Evolutionary conservation across 2,113 vertebrate species (phyloP).

Genomic region (Noturus placidus): DNA sequence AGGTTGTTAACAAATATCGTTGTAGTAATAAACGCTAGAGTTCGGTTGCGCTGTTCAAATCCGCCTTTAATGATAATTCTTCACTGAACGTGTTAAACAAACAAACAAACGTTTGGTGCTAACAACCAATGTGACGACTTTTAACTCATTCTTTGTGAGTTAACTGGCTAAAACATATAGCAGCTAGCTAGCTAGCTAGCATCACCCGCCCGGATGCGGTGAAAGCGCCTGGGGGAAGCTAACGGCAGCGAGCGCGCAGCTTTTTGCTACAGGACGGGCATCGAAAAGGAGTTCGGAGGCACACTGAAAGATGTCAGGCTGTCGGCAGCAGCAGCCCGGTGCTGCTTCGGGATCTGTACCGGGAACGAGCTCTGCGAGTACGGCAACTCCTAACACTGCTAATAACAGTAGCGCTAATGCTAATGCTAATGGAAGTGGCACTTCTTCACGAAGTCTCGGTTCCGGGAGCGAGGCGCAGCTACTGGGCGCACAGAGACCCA

Average conservation of each 20-base stretch:
- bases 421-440: conserved; percentile 64
- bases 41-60: neutral
- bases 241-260: conserved; percentile 20
- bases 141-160: conserved; percentile 1
- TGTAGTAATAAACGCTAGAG: neutral
- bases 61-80: neutral
- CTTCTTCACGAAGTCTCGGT: conserved; percentile 66
- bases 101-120: neutral
- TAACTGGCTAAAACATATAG: conserved; percentile 14
- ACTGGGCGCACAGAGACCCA: conserved; percentile 61
- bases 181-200: conserved; percentile 41
- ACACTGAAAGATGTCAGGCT: conserved; percentile 71
- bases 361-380: conserved; percentile 70
- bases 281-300: conserved; percentile 56
- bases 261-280: conserved; percentile 52
- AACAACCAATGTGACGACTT: neutral
- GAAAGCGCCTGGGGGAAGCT: conserved; percentile 45
- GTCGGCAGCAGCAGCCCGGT: conserved; percentile 64
- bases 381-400: conserved; percentile 60
- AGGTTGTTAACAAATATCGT: conserved; percentile 45
- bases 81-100: neutral
- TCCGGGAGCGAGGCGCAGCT: conserved; percentile 60
- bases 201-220: conserved; percentile 68
- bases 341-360: conserved; percentile 70
- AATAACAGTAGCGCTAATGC: conserved; percentile 54